These are phyloP conservation scores for Ctenomys sociabilis DNA, from an alignment of 2,113 vertebrate genomes.

Conservation along the genomic window DNA sequence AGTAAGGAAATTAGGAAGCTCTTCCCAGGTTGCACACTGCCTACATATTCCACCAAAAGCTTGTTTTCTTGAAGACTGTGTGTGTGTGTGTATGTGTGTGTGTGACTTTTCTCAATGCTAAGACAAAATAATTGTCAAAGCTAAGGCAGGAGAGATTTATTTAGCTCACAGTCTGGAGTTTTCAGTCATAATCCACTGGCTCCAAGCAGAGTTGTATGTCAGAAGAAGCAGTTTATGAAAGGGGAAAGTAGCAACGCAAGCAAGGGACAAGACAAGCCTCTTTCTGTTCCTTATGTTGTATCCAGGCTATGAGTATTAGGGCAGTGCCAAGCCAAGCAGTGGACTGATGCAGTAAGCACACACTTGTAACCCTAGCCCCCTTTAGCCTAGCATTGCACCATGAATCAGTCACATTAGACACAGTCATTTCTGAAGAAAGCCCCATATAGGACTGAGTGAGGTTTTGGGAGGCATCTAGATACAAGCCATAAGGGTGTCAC, in stretches of 20 bases:
- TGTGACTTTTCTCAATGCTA: neutral
- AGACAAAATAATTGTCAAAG: neutral
- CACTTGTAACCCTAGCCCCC: neutral
- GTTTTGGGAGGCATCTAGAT: neutral
- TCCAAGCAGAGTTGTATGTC: neutral
- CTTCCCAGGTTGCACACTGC: neutral
- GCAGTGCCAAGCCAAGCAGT: neutral
- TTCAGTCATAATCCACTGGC: neutral
- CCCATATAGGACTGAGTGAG: neutral
- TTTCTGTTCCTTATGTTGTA: neutral
- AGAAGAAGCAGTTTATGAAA: neutral
- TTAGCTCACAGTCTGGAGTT: neutral
- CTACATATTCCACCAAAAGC: neutral
- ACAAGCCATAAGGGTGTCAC: neutral
- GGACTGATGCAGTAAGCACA: neutral
- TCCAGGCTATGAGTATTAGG: neutral
- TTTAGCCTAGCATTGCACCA: neutral
- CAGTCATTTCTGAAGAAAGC: neutral
- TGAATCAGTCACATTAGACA: neutral
- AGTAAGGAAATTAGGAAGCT: neutral
- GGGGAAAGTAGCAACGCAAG: neutral
- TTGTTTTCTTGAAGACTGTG: neutral
- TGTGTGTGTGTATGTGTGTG: neutral
- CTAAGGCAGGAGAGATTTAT: neutral
- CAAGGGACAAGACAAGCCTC: neutral